Evolutionary conservation across 2,113 vertebrate genomes (phyloP).

Genomic region (Numida meleagris): DNA sequence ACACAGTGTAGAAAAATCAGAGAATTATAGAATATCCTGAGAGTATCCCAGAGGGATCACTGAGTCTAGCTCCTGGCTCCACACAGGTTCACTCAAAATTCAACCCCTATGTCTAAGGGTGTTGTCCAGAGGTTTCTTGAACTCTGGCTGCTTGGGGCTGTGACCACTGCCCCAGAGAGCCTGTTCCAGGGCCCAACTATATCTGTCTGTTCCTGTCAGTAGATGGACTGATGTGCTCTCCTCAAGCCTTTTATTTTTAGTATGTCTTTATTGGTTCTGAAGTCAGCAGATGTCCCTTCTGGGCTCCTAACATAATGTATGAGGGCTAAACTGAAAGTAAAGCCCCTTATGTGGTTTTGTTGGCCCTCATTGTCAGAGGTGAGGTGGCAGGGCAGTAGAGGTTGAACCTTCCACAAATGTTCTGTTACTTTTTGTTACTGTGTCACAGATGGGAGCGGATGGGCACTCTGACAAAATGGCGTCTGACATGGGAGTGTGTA

Average conservation of each 20-base stretch:
- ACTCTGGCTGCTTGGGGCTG: background rate
- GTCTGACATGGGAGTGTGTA: no score
- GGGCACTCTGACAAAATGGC: no score
- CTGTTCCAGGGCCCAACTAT: background rate
- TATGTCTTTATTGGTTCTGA: background rate
- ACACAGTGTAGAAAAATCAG: background rate
- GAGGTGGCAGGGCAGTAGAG: no score
- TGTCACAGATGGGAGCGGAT: no score
- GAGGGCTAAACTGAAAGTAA: no score
- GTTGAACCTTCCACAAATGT: no score
- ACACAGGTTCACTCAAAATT: background rate
- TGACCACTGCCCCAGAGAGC: background rate
- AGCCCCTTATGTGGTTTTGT: no score
- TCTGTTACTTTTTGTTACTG: no score
- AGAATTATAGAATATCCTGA: background rate
- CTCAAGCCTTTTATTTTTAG: background rate
- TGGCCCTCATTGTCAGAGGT: no score
- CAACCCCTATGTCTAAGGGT: background rate
- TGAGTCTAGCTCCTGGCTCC: background rate
- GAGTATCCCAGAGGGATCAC: background rate
- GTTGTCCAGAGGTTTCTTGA: background rate
- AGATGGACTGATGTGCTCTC: background rate
- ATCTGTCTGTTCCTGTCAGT: background rate
- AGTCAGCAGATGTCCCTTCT: background rate
- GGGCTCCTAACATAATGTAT: background rate